phyloP scores from a whole-genome alignment of 2,113 vertebrate species.

The Embiotoca jacksoni region DNA sequence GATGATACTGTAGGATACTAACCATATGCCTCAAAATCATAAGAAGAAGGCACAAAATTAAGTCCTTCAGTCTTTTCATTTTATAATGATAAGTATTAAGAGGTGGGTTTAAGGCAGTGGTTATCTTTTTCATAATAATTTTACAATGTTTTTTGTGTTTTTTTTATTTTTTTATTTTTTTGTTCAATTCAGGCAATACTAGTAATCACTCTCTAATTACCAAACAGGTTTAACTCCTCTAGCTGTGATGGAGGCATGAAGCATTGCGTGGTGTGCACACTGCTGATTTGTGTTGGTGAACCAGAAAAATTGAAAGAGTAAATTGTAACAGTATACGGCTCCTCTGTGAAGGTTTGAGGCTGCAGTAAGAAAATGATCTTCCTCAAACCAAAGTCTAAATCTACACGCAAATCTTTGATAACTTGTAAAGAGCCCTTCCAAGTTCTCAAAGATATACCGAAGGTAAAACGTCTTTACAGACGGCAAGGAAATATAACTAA shows the following conservation, averaged over 20 bases:
- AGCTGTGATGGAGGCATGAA: conserved; percentile 40
- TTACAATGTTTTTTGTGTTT: conserved; percentile 45
- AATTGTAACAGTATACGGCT: conserved; percentile 39
- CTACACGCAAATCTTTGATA: conserved; percentile 60
- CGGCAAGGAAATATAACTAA: conserved; percentile 43
- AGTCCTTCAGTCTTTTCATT: conserved; percentile 74
- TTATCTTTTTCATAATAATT: conserved; percentile 66
- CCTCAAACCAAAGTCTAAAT: conserved; percentile 46
- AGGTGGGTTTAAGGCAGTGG: conserved; percentile 82
- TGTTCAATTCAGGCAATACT: conserved; percentile 55
- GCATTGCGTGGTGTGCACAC: conserved; percentile 34
- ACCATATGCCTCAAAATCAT: conserved; percentile 70
- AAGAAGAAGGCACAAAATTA: conserved; percentile 72
- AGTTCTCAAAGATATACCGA: conserved; percentile 57
- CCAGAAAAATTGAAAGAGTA: conserved; percentile 12
- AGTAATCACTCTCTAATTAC: conserved; percentile 55
- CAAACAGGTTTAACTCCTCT: conserved; percentile 30
- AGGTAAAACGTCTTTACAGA: conserved; percentile 62
- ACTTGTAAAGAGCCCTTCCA: conserved; percentile 48
- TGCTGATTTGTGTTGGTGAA: conserved; percentile 41
- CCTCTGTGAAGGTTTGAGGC: conserved; percentile 60
- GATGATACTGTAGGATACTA: conserved; percentile 62
- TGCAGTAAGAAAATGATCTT: conserved; percentile 61
- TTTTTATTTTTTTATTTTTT: conserved; percentile 33
- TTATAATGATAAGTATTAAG: conserved; percentile 54